Base-by-base conservation (phyloP, 2,797 vertebrate genomes). In the Ctenopoma kingsleyae region DNA sequence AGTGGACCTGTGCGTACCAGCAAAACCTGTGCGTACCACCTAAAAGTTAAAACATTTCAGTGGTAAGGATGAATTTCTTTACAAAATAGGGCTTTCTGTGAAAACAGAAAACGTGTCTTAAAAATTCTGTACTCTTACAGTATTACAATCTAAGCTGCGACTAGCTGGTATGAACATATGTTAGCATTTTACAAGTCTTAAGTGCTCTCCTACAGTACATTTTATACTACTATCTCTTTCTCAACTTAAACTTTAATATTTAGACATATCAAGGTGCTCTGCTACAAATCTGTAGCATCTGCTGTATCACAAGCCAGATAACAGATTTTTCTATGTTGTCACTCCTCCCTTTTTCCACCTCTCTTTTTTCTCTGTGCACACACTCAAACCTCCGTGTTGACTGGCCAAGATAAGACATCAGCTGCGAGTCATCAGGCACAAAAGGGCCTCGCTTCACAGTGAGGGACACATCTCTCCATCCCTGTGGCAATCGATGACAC, bases 341-440 rank as follows among this genome's bases (percentile, higher is more conserved):
- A 46, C 44, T 19, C 36, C 61, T 72, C 59, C 59, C 50, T 55
- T 59, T 66, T 54, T 17, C 44, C 64, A 50, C 61, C 50, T 63
- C 67, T 56, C 53, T 19, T 62, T 53, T 53, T 62, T 43, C 51
- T 65, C 53, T 49, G 67, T 76, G 67, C 74, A 74, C 78, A 85
- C 70, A 72, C 71, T 82, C 76, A 74, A 76, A 88, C 80, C 81
- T 74, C 54, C 25, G 68, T 80, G 81, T 86, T 89, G 83, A 85
- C 80, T 68, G 67, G 62, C 80, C 71, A 76, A 88, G 83, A 90
- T 86, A 85, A 90, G 85, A 91, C 89, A 88, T 89, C 91, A 88
- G 83, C 89, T 90, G 83, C 70, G 59, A 89, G 86, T 88, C 89
- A 89, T 88, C 87, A 85, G 80, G 72, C 87, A 81, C 87, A 87